Base-by-base conservation (phyloP, 2,797 vertebrate species). In the Anabas testudineus region DNA sequence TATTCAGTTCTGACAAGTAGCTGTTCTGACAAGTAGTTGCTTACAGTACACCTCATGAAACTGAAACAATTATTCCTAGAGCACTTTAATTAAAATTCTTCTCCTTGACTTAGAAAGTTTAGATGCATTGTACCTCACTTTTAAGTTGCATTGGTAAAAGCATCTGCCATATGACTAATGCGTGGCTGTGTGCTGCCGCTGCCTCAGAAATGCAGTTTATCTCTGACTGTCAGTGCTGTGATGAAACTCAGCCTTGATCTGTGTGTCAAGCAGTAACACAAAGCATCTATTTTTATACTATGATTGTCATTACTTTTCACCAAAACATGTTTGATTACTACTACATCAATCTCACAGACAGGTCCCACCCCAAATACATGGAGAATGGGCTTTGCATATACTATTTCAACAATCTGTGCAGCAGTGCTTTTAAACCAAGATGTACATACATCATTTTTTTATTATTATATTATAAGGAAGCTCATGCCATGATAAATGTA, bases 1-100 rank as follows among this genome's bases (percentile, higher is more conserved):
- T 48, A 37, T 49, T 69, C 68, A 61, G 39, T 37, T 32, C 62
- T 56, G 37, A 76, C 46, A 51, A 53, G 55, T 61, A 53, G 22
- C 32, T 53, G 30, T 53, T n/a, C n/a, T n/a, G n/a, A n/a, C n/a
- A n/a, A n/a, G n/a, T n/a, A n/a, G 55, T 73, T 45, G 67, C 41
- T n/a, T n/a, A n/a, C n/a, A n/a, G n/a, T n/a, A n/a, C n/a, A n/a
- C n/a, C n/a, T n/a, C n/a, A n/a, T n/a, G n/a, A n/a, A n/a, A n/a
- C n/a, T n/a, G n/a, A n/a, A n/a, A n/a, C n/a, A n/a, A n/a, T n/a
- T n/a, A n/a, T n/a, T n/a, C n/a, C n/a, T n/a, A n/a, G n/a, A n/a
- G n/a, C n/a, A n/a, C n/a, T n/a, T n/a, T n/a, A n/a, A n/a, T n/a
- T n/a, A n/a, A n/a, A n/a, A n/a, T n/a, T n/a, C n/a, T n/a, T n/a